Conservation (phyloP, 2,888 invertebrate genomes). For the Athripsodes cinereus region DNA sequence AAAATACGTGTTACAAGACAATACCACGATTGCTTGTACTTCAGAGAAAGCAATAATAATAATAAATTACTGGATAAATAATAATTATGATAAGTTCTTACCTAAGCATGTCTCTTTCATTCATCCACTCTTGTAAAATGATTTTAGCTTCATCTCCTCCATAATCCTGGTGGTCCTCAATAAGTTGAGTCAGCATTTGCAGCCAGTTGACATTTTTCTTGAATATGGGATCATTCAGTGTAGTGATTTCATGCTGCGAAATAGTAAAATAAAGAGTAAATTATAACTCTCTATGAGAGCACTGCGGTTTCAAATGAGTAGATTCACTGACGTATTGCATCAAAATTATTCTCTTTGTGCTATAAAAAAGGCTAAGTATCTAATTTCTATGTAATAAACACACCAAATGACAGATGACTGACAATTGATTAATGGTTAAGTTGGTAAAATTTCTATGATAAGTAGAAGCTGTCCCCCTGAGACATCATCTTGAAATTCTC, state of each 20-base stretch:
- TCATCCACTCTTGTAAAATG: slow-evolving; percentile 72
- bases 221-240: slow-evolving; percentile 75
- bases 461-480: too few relatives aligned
- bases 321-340: neutral
- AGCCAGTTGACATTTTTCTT: slow-evolving; percentile 87
- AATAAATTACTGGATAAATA: too few relatives aligned
- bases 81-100: slow-evolving; percentile 35
- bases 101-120: slow-evolving; percentile 72
- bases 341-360: too few relatives aligned
- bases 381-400: too few relatives aligned
- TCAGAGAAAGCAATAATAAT: too few relatives aligned
- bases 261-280: neutral
- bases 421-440: too few relatives aligned
- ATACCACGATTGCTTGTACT: too few relatives aligned
- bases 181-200: slow-evolving; percentile 83
- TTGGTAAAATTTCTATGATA: too few relatives aligned
- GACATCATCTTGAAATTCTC: too few relatives aligned
- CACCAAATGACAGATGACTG: too few relatives aligned
- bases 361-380: too few relatives aligned
- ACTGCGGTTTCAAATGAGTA: neutral
- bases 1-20: too few relatives aligned
- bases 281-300: neutral
- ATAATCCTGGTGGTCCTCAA: slow-evolving; percentile 83
- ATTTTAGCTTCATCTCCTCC: slow-evolving; percentile 60
- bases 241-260: slow-evolving; percentile 81